Evolutionary conservation across 2,113 vertebrate species (phyloP), one percentile per base, ranked within the genome.

Genomic region (Neodontobutis hainanensis): DNA sequence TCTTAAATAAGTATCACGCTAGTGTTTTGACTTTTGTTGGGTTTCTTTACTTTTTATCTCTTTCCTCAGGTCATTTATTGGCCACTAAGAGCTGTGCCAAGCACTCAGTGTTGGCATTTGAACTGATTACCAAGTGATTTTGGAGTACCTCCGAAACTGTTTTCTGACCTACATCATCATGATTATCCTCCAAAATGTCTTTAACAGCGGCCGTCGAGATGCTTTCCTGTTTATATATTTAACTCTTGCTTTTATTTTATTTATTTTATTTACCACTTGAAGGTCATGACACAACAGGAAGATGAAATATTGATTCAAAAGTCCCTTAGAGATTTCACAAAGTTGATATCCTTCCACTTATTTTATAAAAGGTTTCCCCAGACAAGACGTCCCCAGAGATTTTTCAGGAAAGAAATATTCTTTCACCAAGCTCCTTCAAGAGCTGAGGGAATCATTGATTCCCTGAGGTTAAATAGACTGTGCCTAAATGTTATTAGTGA

Each of bases 401-500:
- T 32, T 66, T 9, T 14, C 36, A 19, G 2, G 11, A 0, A 1
- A 9, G 16, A 57, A 35, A n/a, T 5, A 12, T 19, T 4, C 14
- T 71, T 4, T 11, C 35, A 50, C 65, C n/a, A 19, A 8, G 8
- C 35, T 52, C 58, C 45, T 61, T 15, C 35, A 6, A 46, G 11
- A 58, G 49, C 60, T 46, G 8, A 46, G 16, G 8, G 35, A 6
- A n/a, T 57, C 40, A 73, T 61, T 58, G 67, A 5, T 16, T 52
- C 45, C 53, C 44, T 19, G 8, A 42, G 53, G 75, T 66, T 35
- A 57, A 69, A 60, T 43, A 27, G 16, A 45, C 57, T 72, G 45
- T 47, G 47, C 38, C 45, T n/a, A 61, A 61, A 63, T 57, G 64
- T 43, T 38, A 65, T 65, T 55, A 63, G 43, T 72, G 27, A 63